Evolutionary conservation across 2,888 invertebrate species (phyloP), one percentile per base, ranked within the genome.

Genomic region (Branchinecta sandiegonensis): DNA sequence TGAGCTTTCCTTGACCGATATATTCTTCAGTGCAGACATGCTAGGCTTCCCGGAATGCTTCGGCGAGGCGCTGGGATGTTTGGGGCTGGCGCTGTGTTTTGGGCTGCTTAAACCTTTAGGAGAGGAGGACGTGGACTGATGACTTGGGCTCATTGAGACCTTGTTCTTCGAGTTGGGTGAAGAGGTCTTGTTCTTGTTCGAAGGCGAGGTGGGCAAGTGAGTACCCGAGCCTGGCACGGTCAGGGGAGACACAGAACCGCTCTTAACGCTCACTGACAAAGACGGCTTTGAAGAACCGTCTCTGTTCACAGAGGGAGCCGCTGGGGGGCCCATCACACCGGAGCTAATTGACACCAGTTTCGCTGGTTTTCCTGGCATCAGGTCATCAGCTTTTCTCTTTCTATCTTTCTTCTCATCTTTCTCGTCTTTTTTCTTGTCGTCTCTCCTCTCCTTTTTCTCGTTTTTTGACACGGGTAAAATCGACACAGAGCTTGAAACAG

Each of bases 41-140:
- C 90, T 90, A 0, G 91, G 91, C 75, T 92, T 92, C 0, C 91
- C 91, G 1, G 89, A 86, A 69, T 83, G 82, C 13, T 86, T 85
- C 67, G 86, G 86, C 73, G 87, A 84, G 12, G 85, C 78, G 68
- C 84, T 78, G 72, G 75, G 77, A 73, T 89, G 87, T 76, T 88
- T 89, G 7, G 88, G 88, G 75, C 88, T 88, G 14, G 48, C 37
- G 67, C 17, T 48, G 9, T n/a, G 47, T 17, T 14, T 48, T 5
- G 47, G 50, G n/a, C 48, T 67, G 12, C 75, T 84, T n/a, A 46
- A n/a, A 8, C n/a, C 47, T 66, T 48, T 14, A 66, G 46, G 66
- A 67, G 70, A 68, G 14, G 70, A 70, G 10, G 70, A 70, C 11
- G 67, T 67, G 13, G 70, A 64, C 8, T 88, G 88, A 77, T 88